Evolutionary conservation across 2,888 invertebrate genomes (phyloP).

Genomic region (Thereva nobilitata): DNA sequence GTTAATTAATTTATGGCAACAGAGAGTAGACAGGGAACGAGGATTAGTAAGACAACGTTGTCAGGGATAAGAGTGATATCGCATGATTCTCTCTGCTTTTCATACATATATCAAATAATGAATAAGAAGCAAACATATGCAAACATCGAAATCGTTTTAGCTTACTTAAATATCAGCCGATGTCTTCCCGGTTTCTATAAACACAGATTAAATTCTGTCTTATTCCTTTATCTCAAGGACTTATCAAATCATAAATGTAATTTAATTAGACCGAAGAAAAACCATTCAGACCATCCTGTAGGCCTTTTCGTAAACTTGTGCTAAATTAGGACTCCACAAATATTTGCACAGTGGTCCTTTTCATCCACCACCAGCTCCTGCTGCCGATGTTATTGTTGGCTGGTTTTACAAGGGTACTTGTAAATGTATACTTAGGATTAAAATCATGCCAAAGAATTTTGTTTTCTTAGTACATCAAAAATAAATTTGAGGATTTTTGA

Average conservation of each 20-base stretch:
- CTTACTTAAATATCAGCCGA: too few relatives aligned
- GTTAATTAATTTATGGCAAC: constrained; percentile 34
- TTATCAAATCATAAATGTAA: constrained; percentile 37
- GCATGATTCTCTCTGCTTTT: constrained; percentile 1
- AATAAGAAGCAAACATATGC: background rate
- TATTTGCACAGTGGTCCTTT: constrained; percentile 27
- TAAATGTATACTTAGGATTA: too few relatives aligned
- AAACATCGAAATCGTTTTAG: too few relatives aligned
- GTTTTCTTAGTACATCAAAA: too few relatives aligned
- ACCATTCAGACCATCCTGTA: constrained; percentile 18
- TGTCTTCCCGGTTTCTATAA: too few relatives aligned
- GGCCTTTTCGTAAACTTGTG: constrained; percentile 23
- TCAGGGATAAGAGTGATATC: constrained; percentile 13
- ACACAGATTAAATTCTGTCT: background rate
- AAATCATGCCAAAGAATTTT: too few relatives aligned
- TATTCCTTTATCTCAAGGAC: constrained; percentile 24
- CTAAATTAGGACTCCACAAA: constrained; percentile 33
- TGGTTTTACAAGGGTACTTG: too few relatives aligned
- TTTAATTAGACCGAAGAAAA: constrained; percentile 35
- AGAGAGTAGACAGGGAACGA: constrained; percentile 24
- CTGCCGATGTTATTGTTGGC: background rate
- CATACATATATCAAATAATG: background rate
- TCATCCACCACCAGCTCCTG: constrained; percentile 8
- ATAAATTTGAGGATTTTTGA: too few relatives aligned
- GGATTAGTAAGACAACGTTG: constrained; percentile 17